Evolutionary conservation across 2,888 invertebrate species (phyloP).

Genomic region (Marronus borbonicus): DNA sequence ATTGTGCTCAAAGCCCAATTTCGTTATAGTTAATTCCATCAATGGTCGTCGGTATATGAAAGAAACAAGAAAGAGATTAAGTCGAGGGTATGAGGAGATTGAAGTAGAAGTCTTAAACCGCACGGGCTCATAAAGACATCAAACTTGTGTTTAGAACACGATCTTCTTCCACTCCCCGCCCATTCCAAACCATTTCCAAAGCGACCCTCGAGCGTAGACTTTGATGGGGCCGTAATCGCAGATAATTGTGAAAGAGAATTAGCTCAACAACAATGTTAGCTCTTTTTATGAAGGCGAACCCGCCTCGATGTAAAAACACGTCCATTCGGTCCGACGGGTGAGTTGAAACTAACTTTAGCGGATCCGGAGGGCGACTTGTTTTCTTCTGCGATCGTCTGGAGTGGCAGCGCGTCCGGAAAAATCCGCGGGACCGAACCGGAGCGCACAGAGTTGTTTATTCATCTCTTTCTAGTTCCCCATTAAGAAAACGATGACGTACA

Average conservation of each 20-base stretch:
- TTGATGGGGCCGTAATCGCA: conserved; percentile 70
- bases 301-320: conserved; percentile 62
- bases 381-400: no score
- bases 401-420: conserved; percentile 37
- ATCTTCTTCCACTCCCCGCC: conserved; percentile 53
- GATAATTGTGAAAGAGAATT: conserved; percentile 69
- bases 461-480: conserved; percentile 47
- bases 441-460: conserved; percentile 38
- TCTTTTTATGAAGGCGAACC: conserved; percentile 67
- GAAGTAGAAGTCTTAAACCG: conserved; percentile 59
- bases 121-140: conserved; percentile 65
- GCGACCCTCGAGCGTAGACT: conserved; percentile 57
- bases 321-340: conserved; percentile 58
- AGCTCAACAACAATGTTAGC: conserved; percentile 68
- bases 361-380: conserved; percentile 61
- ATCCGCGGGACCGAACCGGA: conserved; percentile 39
- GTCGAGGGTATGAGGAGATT: conserved; percentile 50
- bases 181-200: conserved; percentile 6
- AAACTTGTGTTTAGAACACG: conserved; percentile 61
- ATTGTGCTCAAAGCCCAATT: neutral
- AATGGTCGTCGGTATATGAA: conserved; percentile 18
- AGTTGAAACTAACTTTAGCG: conserved; percentile 66
- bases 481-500: conserved; percentile 53
- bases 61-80: conserved; percentile 49
- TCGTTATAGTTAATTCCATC: conserved; percentile 5